Evolutionary conservation across 2,797 vertebrate genomes (phyloP).

Genomic region (Danio tinwini): DNA sequence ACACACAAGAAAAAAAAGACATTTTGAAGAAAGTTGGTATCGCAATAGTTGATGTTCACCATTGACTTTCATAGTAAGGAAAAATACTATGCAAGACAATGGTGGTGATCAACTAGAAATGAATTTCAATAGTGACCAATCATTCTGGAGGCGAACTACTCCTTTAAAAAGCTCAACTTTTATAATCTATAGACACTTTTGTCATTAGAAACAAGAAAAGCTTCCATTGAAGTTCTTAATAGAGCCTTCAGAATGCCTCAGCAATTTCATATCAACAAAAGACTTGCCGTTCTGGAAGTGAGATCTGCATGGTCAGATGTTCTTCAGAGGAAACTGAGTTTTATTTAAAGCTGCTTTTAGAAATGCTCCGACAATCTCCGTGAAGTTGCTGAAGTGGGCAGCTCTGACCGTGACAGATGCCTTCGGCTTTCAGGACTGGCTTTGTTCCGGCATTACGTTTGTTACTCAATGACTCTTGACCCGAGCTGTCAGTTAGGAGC

Average conservation of each 20-base stretch:
- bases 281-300: not conserved
- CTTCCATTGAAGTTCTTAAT: too few species aligned
- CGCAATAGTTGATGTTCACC: too few species aligned
- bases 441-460: constrained; percentile 71
- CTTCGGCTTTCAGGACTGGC: constrained; percentile 18
- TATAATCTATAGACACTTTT: too few species aligned
- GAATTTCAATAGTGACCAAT: too few species aligned
- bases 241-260: not conserved
- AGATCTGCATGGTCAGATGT: not conserved
- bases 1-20: too few species aligned
- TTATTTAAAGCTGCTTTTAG: not conserved
- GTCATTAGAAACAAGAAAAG: too few species aligned
- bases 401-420: constrained; percentile 33
- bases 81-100: too few species aligned
- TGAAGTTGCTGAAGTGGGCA: constrained; percentile 8
- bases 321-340: not conserved
- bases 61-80: too few species aligned
- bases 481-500: constrained; percentile 77
- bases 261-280: not conserved
- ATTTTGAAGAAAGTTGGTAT: too few species aligned
- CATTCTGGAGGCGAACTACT: too few species aligned
- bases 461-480: constrained; percentile 81
- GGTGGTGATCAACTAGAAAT: too few species aligned
- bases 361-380: not conserved
- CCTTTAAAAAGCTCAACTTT: too few species aligned